Conservation (phyloP, 2,113 vertebrate species). For the Panthera tigris region DNA sequence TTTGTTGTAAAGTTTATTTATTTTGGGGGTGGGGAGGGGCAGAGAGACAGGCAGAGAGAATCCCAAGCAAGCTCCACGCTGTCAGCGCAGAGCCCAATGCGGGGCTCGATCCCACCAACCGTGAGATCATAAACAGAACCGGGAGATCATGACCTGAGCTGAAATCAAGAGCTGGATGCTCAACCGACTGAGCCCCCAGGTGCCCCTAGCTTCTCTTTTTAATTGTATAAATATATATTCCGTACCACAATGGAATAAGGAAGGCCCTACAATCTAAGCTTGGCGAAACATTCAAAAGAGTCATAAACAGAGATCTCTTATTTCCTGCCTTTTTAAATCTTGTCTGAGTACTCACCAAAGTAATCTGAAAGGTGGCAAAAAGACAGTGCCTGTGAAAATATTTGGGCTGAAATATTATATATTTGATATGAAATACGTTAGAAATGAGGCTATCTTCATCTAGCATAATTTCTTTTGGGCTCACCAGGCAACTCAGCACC, state of each 20-base stretch:
- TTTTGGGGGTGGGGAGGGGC: too few relatives aligned
- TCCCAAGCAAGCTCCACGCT: too few relatives aligned
- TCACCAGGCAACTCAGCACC: neutral
- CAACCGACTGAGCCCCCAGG: too few relatives aligned
- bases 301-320: neutral
- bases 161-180: too few relatives aligned
- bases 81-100: too few relatives aligned
- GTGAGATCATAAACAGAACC: too few relatives aligned
- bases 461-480: neutral
- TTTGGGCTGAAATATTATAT: neutral
- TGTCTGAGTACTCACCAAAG: neutral
- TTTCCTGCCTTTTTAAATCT: neutral
- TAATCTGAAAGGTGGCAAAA: neutral
- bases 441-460: constrained; percentile 3
- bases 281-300: neutral
- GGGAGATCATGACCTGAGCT: too few relatives aligned
- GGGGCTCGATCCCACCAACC: too few relatives aligned
- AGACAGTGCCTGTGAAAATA: neutral
- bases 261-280: neutral
- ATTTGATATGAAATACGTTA: neutral
- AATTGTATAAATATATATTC: neutral
- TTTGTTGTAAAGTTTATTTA: too few relatives aligned
- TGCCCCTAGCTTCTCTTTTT: neutral
- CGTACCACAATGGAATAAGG: neutral
- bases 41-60: too few relatives aligned